phyloP scores from a whole-genome alignment of 2,797 vertebrate genomes.

The Echeneis naucrates region DNA sequence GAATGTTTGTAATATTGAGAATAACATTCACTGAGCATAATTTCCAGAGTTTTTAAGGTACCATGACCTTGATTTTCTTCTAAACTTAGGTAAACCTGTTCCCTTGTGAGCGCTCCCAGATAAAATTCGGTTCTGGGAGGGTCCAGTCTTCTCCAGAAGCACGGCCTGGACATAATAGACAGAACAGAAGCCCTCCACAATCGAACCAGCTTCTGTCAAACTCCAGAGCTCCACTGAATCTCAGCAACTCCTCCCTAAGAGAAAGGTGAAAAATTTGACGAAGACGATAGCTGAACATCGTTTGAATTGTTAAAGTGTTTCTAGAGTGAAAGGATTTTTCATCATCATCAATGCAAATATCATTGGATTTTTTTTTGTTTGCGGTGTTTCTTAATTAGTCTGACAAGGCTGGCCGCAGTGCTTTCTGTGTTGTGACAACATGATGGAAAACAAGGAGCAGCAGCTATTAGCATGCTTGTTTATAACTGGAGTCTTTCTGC shows the following conservation, averaged over 20 bases:
- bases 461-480: neutral
- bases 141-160: constrained; percentile 71
- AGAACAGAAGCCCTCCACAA: constrained; percentile 58
- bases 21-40: neutral
- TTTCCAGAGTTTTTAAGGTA: neutral
- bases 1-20: too few species aligned
- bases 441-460: neutral
- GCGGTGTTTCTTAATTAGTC: neutral
- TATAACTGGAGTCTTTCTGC: neutral
- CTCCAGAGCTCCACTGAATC: constrained; percentile 79
- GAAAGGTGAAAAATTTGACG: constrained; percentile 86
- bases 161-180: constrained; percentile 49
- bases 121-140: constrained; percentile 55
- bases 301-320: neutral
- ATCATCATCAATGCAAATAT: neutral
- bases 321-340: neutral
- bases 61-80: neutral
- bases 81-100: neutral
- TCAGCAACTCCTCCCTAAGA: constrained; percentile 86
- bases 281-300: neutral
- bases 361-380: neutral
- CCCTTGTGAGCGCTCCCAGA: constrained; percentile 68
- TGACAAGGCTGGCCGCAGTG: neutral
- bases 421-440: neutral
- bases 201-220: constrained; percentile 63